A percentile compares a stretch with the other conserved stretches of the same genome.
These are phyloP conservation scores for Pelecanoides urinatrix DNA, from an alignment of 2,113 vertebrate species.

Conservation along the genomic window DNA sequence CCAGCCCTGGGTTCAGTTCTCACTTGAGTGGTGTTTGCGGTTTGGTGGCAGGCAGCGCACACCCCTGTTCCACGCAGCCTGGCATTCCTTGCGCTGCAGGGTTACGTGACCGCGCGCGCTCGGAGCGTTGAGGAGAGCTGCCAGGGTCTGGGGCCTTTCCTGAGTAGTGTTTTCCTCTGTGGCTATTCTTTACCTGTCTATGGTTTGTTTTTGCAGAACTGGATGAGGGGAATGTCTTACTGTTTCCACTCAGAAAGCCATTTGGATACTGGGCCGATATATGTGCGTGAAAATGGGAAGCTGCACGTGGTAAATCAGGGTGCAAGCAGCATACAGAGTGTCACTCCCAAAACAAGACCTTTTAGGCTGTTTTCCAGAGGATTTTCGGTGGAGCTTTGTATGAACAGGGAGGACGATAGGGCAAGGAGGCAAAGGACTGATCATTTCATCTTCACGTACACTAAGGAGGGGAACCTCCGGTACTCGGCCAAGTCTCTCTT, in stretches of 20 bases:
- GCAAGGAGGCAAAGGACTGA: conserved; percentile 78
- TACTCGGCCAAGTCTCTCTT: conserved; percentile 93
- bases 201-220: background rate
- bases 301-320: conserved; percentile 78
- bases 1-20: background rate
- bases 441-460: conserved; percentile 92
- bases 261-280: conserved; percentile 77
- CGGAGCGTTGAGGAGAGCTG: background rate
- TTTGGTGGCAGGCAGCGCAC: background rate
- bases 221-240: conserved; percentile 71
- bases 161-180: background rate
- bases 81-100: background rate
- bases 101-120: accelerated
- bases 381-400: conserved; percentile 80
- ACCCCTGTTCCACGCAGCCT: background rate
- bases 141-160: background rate
- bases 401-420: conserved; percentile 74
- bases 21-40: background rate
- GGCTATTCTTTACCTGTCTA: background rate
- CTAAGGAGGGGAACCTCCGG: conserved; percentile 87
- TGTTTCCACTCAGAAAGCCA: conserved; percentile 64
- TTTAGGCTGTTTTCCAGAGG: conserved; percentile 79
- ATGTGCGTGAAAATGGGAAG: conserved; percentile 86
- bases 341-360: conserved; percentile 68
- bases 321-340: conserved; percentile 60